Evolutionary conservation across 2,888 invertebrate genomes (phyloP).

Genomic region (Cheilosia pagana): DNA sequence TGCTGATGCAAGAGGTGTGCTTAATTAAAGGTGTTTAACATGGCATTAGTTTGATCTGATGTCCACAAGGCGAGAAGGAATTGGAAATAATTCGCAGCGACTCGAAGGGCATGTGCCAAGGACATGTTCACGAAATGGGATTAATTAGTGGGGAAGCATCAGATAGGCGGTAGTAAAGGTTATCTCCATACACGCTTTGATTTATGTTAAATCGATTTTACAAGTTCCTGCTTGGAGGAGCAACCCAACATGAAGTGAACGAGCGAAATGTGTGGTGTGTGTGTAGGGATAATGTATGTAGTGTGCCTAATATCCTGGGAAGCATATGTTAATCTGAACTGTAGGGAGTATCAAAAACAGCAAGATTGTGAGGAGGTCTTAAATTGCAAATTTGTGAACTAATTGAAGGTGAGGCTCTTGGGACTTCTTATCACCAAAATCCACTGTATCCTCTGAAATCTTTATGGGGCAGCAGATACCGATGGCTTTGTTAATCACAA

Average conservation of each 20-base stretch:
- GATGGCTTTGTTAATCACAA: no score
- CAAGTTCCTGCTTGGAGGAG: background rate
- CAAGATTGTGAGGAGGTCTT: no score
- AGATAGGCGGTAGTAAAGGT: background rate
- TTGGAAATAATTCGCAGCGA: constrained; percentile 40
- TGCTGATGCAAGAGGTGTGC: constrained; percentile 49
- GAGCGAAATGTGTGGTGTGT: background rate
- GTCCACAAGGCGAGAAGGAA: constrained; percentile 26
- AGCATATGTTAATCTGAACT: background rate
- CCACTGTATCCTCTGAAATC: no score
- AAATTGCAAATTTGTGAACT: no score
- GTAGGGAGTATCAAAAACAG: no score
- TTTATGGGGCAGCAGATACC: no score
- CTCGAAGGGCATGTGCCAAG: constrained; percentile 57
- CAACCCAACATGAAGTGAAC: background rate
- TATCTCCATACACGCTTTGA: background rate
- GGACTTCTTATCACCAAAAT: no score
- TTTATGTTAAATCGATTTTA: constrained; percentile 6
- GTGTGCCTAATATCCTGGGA: background rate
- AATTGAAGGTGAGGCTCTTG: no score
- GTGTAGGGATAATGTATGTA: background rate
- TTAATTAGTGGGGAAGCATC: constrained; percentile 35
- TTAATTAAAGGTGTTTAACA: constrained; percentile 70
- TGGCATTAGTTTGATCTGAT: constrained; percentile 55
- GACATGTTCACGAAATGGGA: constrained; percentile 47